Percentiles rank a stretch among this genome's conserved stretches.
phyloP scores from a whole-genome alignment of 2,888 invertebrate species.

The Nasonovia ribisnigri region DNA sequence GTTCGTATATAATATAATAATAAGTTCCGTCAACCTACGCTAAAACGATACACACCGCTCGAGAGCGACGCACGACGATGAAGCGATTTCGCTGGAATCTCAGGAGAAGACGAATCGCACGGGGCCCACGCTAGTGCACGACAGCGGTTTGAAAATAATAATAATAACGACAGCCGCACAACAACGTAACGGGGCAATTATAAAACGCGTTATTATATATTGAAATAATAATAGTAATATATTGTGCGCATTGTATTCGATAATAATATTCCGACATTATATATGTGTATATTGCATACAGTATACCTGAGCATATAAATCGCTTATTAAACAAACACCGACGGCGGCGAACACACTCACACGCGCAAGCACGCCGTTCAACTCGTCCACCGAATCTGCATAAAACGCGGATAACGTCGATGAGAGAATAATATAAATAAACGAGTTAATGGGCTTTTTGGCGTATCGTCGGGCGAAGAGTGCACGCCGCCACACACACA shows the following conservation, averaged over 20 bases:
- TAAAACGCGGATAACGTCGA: conserved; percentile 34
- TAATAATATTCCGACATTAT: conserved; percentile 7
- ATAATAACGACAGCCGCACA: neutral
- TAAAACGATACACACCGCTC: neutral
- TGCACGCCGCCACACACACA: neutral
- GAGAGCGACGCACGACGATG: neutral
- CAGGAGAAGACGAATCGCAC: neutral
- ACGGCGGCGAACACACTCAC: neutral
- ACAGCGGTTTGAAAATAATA: neutral
- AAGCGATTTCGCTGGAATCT: neutral
- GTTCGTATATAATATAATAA: neutral
- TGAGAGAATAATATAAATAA: conserved; percentile 15
- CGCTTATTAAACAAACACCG: conserved; percentile 57
- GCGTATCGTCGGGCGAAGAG: conserved; percentile 17
- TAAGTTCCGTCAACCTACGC: neutral
- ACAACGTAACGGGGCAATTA: conserved; percentile 35
- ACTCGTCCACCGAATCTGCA: conserved; percentile 18
- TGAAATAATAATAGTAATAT: conserved; percentile 37
- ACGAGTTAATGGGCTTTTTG: conserved; percentile 43
- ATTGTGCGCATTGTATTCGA: conserved; percentile 11
- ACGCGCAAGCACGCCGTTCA: neutral
- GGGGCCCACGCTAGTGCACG: neutral
- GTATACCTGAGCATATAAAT: conserved; percentile 45
- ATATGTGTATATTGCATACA: neutral
- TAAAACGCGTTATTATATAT: conserved; percentile 39